Percentiles rank a stretch among this genome's conserved stretches.
phyloP scores from a whole-genome alignment of 1,140 invertebrate genomes.

The Heliconius hewitsoni region DNA sequence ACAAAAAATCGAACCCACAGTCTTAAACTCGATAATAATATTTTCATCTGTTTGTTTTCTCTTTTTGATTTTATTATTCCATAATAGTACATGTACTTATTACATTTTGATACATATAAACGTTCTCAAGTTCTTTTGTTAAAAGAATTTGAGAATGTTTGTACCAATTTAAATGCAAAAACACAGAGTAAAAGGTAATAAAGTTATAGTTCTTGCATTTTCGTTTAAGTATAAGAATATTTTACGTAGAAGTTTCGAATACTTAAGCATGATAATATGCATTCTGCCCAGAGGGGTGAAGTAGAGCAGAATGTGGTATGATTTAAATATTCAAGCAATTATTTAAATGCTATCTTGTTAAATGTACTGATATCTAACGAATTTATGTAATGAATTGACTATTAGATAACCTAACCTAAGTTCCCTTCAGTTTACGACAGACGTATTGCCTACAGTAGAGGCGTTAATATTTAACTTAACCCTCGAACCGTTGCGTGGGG shows the following conservation, averaged over 20 bases:
- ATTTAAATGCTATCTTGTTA: constrained; percentile 21
- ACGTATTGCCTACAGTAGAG: neutral
- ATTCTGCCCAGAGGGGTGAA: constrained; percentile 1
- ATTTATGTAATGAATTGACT: neutral
- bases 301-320: constrained; percentile 19
- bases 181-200: neutral
- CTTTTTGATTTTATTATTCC: no score
- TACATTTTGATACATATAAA: no score
- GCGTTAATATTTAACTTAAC: neutral
- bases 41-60: no score
- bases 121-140: neutral
- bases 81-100: no score
- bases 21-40: no score
- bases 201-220: neutral
- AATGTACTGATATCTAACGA: neutral
- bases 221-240: neutral
- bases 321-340: constrained; percentile 28
- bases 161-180: neutral
- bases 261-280: constrained; percentile 17
- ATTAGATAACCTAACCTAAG: neutral
- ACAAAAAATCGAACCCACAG: no score
- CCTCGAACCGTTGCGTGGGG: no score
- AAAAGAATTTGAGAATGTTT: no score
- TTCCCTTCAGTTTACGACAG: neutral
- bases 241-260: constrained; percentile 11